phyloP scores from a whole-genome alignment of 2,888 invertebrate genomes.

The Erebia aethiops region DNA sequence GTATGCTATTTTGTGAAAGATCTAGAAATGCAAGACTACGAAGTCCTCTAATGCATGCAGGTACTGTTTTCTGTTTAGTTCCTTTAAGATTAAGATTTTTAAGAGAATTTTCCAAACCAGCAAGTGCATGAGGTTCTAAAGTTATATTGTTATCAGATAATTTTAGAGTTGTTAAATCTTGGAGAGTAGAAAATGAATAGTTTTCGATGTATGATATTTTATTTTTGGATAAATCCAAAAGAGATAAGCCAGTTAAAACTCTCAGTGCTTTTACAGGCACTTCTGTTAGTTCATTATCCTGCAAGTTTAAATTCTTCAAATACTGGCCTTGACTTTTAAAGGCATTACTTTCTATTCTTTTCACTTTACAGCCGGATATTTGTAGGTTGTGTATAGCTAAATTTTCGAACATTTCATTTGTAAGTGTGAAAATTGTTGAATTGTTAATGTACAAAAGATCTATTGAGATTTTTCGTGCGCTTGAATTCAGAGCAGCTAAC shows the following conservation, averaged over 20 bases:
- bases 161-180: conserved; percentile 90
- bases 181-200: conserved; percentile 88
- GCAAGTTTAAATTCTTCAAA: conserved; percentile 92
- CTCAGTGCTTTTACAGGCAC: conserved; percentile 90
- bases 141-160: conserved; percentile 94
- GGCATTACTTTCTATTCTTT: conserved; percentile 86
- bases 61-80: conserved; percentile 90
- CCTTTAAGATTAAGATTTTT: conserved; percentile 96
- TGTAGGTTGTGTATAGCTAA: conserved; percentile 91
- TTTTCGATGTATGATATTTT: conserved; percentile 88
- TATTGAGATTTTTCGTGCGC: conserved; percentile 86
- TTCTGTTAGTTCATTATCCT: conserved; percentile 90
- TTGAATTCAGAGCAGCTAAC: conserved; percentile 87
- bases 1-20: conserved; percentile 93
- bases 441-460: conserved; percentile 95
- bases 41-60: conserved; percentile 90
- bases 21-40: conserved; percentile 93
- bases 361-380: conserved; percentile 91
- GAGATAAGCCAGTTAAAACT: conserved; percentile 86
- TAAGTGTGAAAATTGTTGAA: conserved; percentile 88
- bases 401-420: conserved; percentile 86
- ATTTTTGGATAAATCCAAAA: conserved; percentile 93
- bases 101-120: conserved; percentile 90
- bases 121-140: conserved; percentile 86
- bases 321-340: conserved; percentile 92